phyloP scores from a whole-genome alignment of 2,888 invertebrate genomes.

The Stegana nigrithorax region DNA sequence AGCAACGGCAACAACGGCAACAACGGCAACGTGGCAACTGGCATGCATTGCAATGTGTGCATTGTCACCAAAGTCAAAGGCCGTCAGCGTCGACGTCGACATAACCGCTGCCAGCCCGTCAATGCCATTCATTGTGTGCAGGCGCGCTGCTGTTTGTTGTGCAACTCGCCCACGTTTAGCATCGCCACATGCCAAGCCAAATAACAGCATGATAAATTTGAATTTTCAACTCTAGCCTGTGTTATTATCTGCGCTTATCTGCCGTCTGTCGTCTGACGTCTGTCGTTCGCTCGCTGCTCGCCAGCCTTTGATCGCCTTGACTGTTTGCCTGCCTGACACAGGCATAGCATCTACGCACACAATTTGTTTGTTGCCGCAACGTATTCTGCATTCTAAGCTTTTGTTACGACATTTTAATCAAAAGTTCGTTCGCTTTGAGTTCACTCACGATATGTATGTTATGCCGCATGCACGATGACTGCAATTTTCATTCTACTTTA shows the following conservation, averaged over 20 bases:
- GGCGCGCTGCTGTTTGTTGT: not conserved
- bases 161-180: not conserved
- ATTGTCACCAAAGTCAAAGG: conserved; percentile 1
- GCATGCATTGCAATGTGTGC: not conserved
- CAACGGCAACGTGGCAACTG: no score
- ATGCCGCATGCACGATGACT: not conserved
- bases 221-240: conserved; percentile 19
- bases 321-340: no score
- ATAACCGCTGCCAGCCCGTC: no score
- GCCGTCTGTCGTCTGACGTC: no score
- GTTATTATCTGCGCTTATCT: not conserved
- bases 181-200: not conserved
- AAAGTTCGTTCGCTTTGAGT: conserved; percentile 38
- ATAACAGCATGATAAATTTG: conserved; percentile 27
- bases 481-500: not conserved
- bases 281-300: no score
- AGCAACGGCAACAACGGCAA: no score
- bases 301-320: no score
- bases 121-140: no score
- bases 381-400: conserved; percentile 2
- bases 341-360: not conserved
- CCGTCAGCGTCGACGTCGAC: not conserved
- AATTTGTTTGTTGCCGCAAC: not conserved
- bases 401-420: conserved; percentile 53
- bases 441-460: not conserved